A percentile compares a stretch with the other conserved stretches of the same genome.
Evolutionary conservation across 92 coral and sea anemone genomes (phyloP).

Genomic region (Porites cylindrica): DNA sequence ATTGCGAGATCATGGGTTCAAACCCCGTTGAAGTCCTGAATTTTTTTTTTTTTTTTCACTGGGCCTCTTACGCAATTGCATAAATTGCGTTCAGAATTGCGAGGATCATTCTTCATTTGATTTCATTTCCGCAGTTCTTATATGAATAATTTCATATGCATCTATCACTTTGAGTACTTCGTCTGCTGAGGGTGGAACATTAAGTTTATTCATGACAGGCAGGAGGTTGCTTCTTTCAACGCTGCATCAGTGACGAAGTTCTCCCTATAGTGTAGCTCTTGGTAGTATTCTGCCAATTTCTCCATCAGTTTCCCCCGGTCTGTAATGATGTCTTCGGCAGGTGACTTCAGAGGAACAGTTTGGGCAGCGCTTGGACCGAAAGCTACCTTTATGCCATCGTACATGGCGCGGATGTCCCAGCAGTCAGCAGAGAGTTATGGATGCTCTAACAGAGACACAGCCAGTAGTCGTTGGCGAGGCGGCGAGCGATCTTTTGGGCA

Average conservation of each 20-base stretch:
- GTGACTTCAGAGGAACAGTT: background rate
- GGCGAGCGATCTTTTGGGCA: background rate
- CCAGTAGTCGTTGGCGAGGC: slow-evolving; percentile 35
- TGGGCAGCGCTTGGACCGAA: background rate
- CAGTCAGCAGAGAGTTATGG: slow-evolving; percentile 34
- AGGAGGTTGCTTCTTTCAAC: too few species aligned
- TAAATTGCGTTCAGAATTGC: too few species aligned
- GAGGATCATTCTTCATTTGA: too few species aligned
- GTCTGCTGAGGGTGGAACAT: too few species aligned
- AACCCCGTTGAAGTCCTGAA: too few species aligned
- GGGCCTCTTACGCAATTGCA: too few species aligned
- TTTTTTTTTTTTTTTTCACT: too few species aligned
- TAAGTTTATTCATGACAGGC: too few species aligned
- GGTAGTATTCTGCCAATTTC: background rate
- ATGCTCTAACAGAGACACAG: slow-evolving; percentile 27
- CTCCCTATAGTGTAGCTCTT: background rate
- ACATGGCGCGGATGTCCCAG: slow-evolving; percentile 40
- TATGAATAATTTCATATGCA: too few species aligned
- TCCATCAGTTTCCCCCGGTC: background rate
- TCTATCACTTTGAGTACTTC: background rate
- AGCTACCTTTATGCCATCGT: slow-evolving; percentile 36
- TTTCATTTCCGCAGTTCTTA: too few species aligned
- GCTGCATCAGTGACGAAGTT: background rate
- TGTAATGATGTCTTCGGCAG: background rate
- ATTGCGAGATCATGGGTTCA: too few species aligned